These are phyloP conservation scores for Pocota personata DNA, from an alignment of 2,888 invertebrate species.

Conservation along the genomic window DNA sequence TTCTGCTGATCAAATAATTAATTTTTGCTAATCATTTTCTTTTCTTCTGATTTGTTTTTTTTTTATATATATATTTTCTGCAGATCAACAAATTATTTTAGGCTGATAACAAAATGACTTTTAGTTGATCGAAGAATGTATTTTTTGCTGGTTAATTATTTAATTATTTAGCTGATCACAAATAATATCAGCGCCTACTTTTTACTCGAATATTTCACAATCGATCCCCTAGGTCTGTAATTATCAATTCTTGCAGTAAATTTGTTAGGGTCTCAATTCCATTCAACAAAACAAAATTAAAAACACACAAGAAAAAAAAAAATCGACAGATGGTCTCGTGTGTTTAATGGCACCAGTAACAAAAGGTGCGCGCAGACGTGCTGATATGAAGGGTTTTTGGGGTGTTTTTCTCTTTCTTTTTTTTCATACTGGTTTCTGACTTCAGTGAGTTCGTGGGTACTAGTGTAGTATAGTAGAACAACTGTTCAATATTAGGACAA, in stretches of 20 bases:
- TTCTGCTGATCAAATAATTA: too few relatives aligned
- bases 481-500: slow-evolving; percentile 21
- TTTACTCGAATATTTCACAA: not conserved
- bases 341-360: slow-evolving; percentile 62
- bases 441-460: not conserved
- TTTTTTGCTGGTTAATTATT: too few relatives aligned
- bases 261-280: slow-evolving; percentile 36
- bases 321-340: slow-evolving; percentile 71
- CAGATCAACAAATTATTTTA: too few relatives aligned
- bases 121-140: too few relatives aligned
- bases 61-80: too few relatives aligned
- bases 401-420: slow-evolving; percentile 6
- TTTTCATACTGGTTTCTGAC: slow-evolving; percentile 16
- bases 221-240: slow-evolving; percentile 27
- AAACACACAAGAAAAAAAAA: slow-evolving; percentile 54
- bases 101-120: too few relatives aligned
- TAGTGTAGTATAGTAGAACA: not conserved
- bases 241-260: not conserved
- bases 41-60: too few relatives aligned
- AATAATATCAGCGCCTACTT: too few relatives aligned
- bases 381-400: slow-evolving; percentile 39
- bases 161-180: too few relatives aligned
- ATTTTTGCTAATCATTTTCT: too few relatives aligned
- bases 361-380: slow-evolving; percentile 58
- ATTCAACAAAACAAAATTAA: slow-evolving; percentile 59